Evolutionary conservation across 1,140 invertebrate genomes (phyloP).

Genomic region (Diuraphis noxia): DNA sequence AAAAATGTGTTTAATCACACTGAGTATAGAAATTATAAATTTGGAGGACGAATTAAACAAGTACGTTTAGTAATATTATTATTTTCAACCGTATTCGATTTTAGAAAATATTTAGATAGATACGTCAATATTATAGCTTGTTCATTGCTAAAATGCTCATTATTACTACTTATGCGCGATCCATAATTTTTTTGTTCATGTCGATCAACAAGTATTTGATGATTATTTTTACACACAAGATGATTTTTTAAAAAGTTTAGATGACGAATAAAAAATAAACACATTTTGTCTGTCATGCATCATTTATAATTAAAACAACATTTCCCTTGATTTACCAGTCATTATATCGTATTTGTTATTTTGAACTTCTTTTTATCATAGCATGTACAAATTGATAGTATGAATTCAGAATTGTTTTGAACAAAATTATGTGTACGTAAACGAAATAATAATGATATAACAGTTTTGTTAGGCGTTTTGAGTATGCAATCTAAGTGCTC

Average conservation of each 20-base stretch:
- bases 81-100: neutral
- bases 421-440: neutral
- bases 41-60: neutral
- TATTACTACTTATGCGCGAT: neutral
- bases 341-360: neutral
- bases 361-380: neutral
- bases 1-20: neutral
- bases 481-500: slow-evolving; percentile 36
- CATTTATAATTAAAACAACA: neutral
- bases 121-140: neutral
- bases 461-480: slow-evolving; percentile 17
- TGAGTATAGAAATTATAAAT: neutral
- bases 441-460: neutral
- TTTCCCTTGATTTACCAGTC: neutral
- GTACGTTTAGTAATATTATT: neutral
- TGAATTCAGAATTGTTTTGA: neutral
- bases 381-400: neutral
- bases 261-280: neutral
- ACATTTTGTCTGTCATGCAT: neutral
- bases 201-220: neutral
- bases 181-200: neutral
- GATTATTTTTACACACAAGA: neutral
- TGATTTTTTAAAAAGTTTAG: neutral
- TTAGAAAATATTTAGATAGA: neutral
- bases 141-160: neutral